These are phyloP conservation scores for Chionodraco myersi DNA, from an alignment of 2,113 vertebrate genomes.

Conservation along the genomic window DNA sequence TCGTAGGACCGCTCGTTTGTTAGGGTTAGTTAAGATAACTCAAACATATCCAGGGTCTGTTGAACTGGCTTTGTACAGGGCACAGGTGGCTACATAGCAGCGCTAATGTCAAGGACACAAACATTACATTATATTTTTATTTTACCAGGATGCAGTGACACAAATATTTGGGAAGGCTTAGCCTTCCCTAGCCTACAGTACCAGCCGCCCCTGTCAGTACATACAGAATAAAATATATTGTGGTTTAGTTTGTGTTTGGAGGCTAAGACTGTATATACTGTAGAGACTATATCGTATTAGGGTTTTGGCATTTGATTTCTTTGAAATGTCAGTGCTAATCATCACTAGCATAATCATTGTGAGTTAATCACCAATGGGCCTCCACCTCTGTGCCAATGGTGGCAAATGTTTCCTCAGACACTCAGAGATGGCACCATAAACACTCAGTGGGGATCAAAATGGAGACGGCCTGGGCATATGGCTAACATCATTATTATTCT, in stretches of 20 bases:
- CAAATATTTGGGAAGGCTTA: too few species aligned
- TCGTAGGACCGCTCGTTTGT: too few species aligned
- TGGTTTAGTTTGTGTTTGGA: background rate
- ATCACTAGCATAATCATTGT: slow-evolving; percentile 44
- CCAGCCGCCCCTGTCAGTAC: too few species aligned
- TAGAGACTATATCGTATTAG: too few species aligned
- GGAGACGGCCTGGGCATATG: slow-evolving; percentile 21
- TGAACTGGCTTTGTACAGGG: too few species aligned
- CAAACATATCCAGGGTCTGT: too few species aligned
- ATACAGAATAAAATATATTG: background rate
- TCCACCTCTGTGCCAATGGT: slow-evolving; percentile 20
- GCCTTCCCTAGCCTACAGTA: too few species aligned
- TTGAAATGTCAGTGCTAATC: slow-evolving; percentile 51
- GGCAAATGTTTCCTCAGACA: slow-evolving; percentile 26
- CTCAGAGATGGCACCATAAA: slow-evolving; percentile 33
- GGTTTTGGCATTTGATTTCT: slow-evolving; percentile 21
- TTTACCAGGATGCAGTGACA: too few species aligned
- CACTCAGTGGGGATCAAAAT: slow-evolving; percentile 1
- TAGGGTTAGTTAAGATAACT: too few species aligned
- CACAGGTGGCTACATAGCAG: too few species aligned
- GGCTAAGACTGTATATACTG: background rate
- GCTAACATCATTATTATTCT: slow-evolving; percentile 32
- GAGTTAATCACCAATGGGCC: slow-evolving; percentile 43
- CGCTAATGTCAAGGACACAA: too few species aligned
- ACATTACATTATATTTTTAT: too few species aligned